These are phyloP conservation scores for Steatornis caripensis DNA, from an alignment of 2,113 vertebrate genomes.

Conservation along the genomic window DNA sequence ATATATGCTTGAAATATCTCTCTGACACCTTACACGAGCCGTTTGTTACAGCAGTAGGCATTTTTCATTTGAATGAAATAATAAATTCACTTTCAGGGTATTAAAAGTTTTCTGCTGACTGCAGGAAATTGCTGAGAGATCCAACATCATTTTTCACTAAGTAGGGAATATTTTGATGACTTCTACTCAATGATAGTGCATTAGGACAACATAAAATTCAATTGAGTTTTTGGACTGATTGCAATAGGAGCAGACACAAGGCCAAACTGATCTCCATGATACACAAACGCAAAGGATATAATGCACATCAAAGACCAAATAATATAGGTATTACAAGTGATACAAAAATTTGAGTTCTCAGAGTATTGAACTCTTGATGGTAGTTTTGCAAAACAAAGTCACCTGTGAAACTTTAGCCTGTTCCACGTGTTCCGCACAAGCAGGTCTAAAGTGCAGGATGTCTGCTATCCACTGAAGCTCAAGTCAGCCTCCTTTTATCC, in stretches of 20 bases:
- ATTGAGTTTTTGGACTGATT: not conserved
- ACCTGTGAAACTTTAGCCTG: not conserved
- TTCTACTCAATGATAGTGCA: not conserved
- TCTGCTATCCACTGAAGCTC: not conserved
- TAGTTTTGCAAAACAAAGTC: not conserved
- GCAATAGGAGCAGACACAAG: not conserved
- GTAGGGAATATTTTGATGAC: not conserved
- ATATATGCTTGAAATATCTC: not conserved
- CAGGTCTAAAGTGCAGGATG: not conserved
- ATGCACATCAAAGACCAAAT: not conserved
- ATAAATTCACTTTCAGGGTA: not conserved
- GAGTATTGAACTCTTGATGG: not conserved
- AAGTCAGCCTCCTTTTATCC: not conserved
- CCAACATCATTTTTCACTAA: not conserved
- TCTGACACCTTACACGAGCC: not conserved
- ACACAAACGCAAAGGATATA: rapidly evolving
- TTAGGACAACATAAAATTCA: not conserved
- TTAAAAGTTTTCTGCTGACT: not conserved
- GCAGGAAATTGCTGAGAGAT: not conserved
- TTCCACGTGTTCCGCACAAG: rapidly evolving
- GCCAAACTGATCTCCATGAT: not conserved
- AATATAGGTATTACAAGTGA: not conserved
- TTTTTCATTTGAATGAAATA: not conserved
- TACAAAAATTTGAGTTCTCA: not conserved
- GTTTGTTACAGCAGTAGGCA: not conserved